Percentiles rank a stretch among this genome's conserved stretches.
Conservation (phyloP, 2,888 invertebrate species). For the Andrena hattorfiana region DNA sequence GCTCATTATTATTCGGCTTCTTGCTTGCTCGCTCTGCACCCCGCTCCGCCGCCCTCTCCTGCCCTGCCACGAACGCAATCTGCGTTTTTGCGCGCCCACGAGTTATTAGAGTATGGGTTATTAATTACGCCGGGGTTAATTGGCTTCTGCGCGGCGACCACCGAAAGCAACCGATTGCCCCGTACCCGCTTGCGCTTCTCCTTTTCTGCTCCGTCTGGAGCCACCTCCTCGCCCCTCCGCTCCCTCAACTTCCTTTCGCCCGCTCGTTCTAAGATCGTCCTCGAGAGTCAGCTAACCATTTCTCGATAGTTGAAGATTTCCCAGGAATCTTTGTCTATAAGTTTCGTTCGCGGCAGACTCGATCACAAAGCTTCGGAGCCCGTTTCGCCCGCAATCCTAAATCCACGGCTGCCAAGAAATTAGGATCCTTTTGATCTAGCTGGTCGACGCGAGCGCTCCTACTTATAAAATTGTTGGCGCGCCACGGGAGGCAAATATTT, state of each 20-base stretch:
- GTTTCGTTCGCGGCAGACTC: too few relatives aligned
- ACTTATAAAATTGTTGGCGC: background rate
- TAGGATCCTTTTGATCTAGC: too few relatives aligned
- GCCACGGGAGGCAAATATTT: background rate
- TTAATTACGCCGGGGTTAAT: constrained; percentile 76
- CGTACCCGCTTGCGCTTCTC: background rate
- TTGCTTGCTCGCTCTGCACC: constrained; percentile 11
- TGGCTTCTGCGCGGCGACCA: constrained; percentile 62
- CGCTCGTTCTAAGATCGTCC: constrained; percentile 11
- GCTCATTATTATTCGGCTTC: constrained; percentile 42
- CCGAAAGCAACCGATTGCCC: constrained; percentile 62
- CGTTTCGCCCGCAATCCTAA: too few relatives aligned
- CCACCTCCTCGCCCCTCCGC: background rate
- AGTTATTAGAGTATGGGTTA: constrained; percentile 66
- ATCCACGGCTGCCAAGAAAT: too few relatives aligned
- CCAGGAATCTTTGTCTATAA: background rate
- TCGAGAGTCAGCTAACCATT: constrained; percentile 57
- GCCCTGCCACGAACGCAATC: constrained; percentile 17
- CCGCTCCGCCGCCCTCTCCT: constrained; percentile 6
- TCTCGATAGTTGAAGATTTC: constrained; percentile 39
- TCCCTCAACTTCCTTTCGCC: background rate
- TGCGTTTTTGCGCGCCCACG: constrained; percentile 41
- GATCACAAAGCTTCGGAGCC: too few relatives aligned
- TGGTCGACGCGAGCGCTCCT: too few relatives aligned
- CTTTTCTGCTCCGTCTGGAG: background rate